Evolutionary conservation across 2,888 invertebrate genomes (phyloP).

Genomic region (Agrotis segetum): DNA sequence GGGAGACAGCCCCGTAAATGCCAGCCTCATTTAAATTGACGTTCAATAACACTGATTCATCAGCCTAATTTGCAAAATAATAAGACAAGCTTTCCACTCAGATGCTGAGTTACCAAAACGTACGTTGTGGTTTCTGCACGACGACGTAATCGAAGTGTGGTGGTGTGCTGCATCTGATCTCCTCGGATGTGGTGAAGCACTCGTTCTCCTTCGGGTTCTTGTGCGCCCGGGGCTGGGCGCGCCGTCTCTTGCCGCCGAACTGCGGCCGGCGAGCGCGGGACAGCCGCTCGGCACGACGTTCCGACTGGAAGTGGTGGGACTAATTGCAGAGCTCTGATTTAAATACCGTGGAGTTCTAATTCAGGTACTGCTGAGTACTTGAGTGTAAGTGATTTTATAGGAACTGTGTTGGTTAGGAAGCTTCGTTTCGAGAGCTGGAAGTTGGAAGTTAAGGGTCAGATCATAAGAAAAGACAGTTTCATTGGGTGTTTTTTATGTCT

Average conservation of each 20-base stretch:
- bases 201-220: slow-evolving; percentile 86
- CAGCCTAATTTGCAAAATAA: not conserved
- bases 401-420: too few relatives aligned
- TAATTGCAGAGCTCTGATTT: not conserved
- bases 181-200: slow-evolving; percentile 77
- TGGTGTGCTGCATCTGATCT: slow-evolving; percentile 80
- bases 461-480: not conserved
- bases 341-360: too few relatives aligned
- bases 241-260: slow-evolving; percentile 82
- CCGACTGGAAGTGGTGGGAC: slow-evolving; percentile 75
- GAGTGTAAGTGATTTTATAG: too few relatives aligned
- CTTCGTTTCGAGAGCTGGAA: not conserved
- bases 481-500: not conserved
- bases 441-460: not conserved
- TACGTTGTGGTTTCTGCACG: slow-evolving; percentile 83
- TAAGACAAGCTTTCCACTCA: not conserved
- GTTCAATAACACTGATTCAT: not conserved
- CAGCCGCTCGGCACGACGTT: slow-evolving; percentile 85
- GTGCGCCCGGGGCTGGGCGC: slow-evolving; percentile 78
- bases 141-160: slow-evolving; percentile 83
- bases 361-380: too few relatives aligned
- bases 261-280: slow-evolving; percentile 87
- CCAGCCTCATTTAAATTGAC: too few relatives aligned
- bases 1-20: not conserved
- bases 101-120: slow-evolving; percentile 56